phyloP scores from a whole-genome alignment of 1,140 invertebrate genomes.

The Pemphigus obesinymphae region DNA sequence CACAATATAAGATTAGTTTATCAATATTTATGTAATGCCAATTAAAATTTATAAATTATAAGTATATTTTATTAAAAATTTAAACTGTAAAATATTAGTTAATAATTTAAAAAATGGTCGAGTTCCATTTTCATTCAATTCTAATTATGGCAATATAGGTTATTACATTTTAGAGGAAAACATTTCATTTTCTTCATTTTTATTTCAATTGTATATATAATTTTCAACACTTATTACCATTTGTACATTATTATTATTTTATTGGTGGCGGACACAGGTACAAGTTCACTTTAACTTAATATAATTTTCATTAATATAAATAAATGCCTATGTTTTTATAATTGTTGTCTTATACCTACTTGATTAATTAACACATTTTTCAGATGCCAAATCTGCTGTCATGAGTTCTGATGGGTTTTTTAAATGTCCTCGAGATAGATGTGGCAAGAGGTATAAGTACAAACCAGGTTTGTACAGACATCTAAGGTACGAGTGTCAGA shows the following conservation, averaged over 20 bases:
- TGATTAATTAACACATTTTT: slow-evolving; percentile 2
- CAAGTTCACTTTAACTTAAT: background rate
- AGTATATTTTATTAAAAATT: background rate
- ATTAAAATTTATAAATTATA: background rate
- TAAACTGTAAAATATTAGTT: background rate
- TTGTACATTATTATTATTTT: slow-evolving; percentile 20
- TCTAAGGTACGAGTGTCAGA: slow-evolving; percentile 55
- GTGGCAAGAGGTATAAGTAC: slow-evolving; percentile 53
- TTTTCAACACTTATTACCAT: background rate
- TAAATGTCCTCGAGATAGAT: slow-evolving; percentile 46
- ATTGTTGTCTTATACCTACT: background rate
- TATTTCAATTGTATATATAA: background rate
- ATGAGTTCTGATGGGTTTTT: slow-evolving; percentile 47
- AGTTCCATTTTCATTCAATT: background rate
- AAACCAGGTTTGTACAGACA: slow-evolving; percentile 58
- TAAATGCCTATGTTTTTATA: background rate
- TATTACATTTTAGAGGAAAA: background rate
- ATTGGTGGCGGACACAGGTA: slow-evolving; percentile 21
- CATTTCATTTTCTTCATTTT: too few relatives aligned
- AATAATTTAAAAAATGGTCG: background rate
- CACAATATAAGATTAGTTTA: background rate
- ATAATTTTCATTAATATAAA: background rate
- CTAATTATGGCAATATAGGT: background rate
- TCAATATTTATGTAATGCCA: background rate
- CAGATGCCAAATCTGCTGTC: slow-evolving; percentile 26